A percentile compares a stretch with the other conserved stretches of the same genome.
phyloP scores from a whole-genome alignment of 2,113 vertebrate species.

The Echinops telfairi region DNA sequence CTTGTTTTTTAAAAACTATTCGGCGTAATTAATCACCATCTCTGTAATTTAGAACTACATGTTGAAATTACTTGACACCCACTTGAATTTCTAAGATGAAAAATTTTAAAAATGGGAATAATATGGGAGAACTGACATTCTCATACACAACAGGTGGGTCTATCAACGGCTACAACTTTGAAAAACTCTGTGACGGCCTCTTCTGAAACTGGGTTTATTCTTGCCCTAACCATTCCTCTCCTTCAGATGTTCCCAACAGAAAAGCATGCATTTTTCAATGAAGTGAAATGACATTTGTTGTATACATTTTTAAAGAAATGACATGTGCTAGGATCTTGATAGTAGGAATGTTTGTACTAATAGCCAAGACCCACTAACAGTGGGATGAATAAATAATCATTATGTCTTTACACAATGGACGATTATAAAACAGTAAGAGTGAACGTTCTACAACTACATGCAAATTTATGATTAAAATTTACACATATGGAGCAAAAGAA shows the following conservation, averaged over 20 bases:
- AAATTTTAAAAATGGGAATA: neutral
- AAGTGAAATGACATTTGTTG: neutral
- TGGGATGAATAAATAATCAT: neutral
- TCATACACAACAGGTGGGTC: neutral
- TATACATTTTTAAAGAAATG: neutral
- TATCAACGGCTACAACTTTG: neutral
- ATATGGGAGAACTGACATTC: neutral
- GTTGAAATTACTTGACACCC: neutral
- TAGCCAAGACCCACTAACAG: neutral
- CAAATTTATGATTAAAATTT: constrained; percentile 34
- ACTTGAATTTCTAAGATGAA: constrained; percentile 4
- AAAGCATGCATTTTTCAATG: neutral
- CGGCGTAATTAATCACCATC: neutral
- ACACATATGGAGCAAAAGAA: neutral
- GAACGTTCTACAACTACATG: neutral
- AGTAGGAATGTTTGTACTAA: neutral
- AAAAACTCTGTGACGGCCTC: neutral
- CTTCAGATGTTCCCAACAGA: constrained; percentile 8
- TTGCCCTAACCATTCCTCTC: neutral
- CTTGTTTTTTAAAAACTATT: neutral
- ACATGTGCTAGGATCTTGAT: neutral
- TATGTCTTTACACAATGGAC: neutral
- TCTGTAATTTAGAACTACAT: neutral
- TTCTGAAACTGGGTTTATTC: neutral
- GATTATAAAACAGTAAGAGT: neutral